Evolutionary conservation across 2,113 vertebrate genomes (phyloP), one percentile per base, ranked within the genome.

Genomic region (Anser cygnoides): DNA sequence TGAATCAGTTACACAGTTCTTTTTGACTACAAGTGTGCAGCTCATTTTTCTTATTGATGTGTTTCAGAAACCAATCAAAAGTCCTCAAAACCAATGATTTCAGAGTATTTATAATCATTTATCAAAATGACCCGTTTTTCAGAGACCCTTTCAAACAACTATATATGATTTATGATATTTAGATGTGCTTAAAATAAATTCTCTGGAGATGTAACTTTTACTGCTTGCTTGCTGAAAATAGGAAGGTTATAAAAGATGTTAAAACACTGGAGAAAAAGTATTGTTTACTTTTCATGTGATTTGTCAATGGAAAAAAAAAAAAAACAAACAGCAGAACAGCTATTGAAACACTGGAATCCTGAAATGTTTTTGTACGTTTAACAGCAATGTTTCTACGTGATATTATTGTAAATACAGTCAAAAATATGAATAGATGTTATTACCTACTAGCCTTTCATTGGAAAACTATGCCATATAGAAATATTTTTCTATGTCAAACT

Each of bases 61-160:
- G 72, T 86, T 91, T 97, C 97, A 90, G 78, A 95, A 94, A 97
- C 94, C 82, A 96, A 97, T 97, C 88, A 97, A 87, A 96, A 92
- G 78, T 96, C 81, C 94, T 83, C 96, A 93, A 97, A 97, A 82
- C 49, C 90, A 96, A 94, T 43, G 62, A 96, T 96, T 95, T 96
- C 46, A 43, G 87, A 89, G 80, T 95, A 96, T 97, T 98, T 97
- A 96, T 76, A 95, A 94, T 95, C 67, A 88, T 97, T 96, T 95
- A 96, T 97, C 95, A 97, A 93, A 97, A 97, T 97, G 73, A 97
- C 80, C 92, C 96, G 87, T 55, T 96, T 97, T 96, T 82, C 67
- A 89, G 54, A 94, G 55, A 95, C 79, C 82, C 81, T 96, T 98
- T 97, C 96, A 97, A 96, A 93, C 86, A 96, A 96, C 73, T 63